A percentile compares a stretch with the other conserved stretches of the same genome.
These are phyloP conservation scores for Stenopsyche tienmushanensis DNA, from an alignment of 1,140 invertebrate genomes.

Conservation along the genomic window DNA sequence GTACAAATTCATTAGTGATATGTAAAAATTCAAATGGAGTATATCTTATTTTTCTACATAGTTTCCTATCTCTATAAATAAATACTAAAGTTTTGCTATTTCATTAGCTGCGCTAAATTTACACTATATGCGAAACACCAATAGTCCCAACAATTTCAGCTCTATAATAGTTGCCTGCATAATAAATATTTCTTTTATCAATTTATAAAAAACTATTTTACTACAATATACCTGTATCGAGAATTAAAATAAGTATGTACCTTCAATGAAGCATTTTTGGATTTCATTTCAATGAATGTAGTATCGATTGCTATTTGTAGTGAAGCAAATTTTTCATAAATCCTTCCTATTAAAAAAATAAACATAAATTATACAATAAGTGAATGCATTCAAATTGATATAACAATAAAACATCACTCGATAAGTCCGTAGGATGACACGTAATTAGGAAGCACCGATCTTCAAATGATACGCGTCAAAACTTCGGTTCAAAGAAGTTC, in stretches of 20 bases:
- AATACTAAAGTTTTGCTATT: background rate
- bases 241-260: background rate
- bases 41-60: background rate
- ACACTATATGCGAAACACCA: too few species aligned
- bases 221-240: background rate
- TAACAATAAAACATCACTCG: conserved; percentile 4
- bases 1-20: background rate
- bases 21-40: background rate
- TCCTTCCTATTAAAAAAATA: conserved; percentile 3
- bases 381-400: background rate
- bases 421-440: too few species aligned
- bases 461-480: too few species aligned
- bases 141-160: background rate
- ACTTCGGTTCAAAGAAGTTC: too few species aligned
- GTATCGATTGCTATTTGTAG: conserved; percentile 36
- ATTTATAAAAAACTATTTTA: background rate
- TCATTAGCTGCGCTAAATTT: too few species aligned
- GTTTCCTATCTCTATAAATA: too few species aligned
- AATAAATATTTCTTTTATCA: background rate
- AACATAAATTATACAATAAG: background rate
- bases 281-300: conserved; percentile 33
- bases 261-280: conserved; percentile 8
- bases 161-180: background rate
- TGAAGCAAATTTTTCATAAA: conserved; percentile 32
- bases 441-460: too few species aligned